Evolutionary conservation across 1,140 invertebrate species (phyloP).

Genomic region (Diplogasteroides magnus): DNA sequence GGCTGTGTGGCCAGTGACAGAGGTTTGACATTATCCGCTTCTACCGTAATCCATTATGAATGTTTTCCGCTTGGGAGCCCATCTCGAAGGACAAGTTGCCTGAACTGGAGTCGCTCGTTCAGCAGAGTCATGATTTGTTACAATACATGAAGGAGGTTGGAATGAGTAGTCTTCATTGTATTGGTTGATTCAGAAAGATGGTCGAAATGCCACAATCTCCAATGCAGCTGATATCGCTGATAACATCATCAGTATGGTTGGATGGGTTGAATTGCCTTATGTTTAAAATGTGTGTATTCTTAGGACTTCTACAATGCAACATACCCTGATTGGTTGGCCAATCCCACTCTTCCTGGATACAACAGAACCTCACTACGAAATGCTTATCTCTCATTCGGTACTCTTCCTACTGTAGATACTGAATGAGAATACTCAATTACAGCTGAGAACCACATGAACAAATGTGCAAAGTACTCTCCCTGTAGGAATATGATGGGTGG

Average conservation of each 20-base stretch:
- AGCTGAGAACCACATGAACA: constrained; percentile 34
- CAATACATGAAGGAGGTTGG: neutral
- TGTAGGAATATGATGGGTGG: constrained; percentile 35
- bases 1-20: constrained; percentile 12
- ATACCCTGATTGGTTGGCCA: constrained; percentile 31
- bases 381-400: constrained; percentile 31
- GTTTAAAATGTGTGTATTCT: neutral
- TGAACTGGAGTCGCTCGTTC: constrained; percentile 18
- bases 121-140: neutral
- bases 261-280: neutral
- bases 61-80: constrained; percentile 31
- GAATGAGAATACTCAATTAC: constrained; percentile 1
- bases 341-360: constrained; percentile 26
- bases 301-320: constrained; percentile 33
- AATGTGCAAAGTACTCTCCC: constrained; percentile 30
- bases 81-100: constrained; percentile 32
- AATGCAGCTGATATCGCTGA: constrained; percentile 36
- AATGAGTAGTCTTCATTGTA: neutral
- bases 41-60: neutral
- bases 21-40: neutral
- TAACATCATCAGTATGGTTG: constrained; percentile 34
- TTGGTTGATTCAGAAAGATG: neutral
- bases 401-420: neutral
- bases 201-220: neutral
- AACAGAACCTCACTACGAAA: constrained; percentile 28